Percentiles rank a stretch among this genome's conserved stretches.
These are phyloP conservation scores for Ophiodon elongatus DNA, from an alignment of 2,113 vertebrate genomes.

Conservation along the genomic window DNA sequence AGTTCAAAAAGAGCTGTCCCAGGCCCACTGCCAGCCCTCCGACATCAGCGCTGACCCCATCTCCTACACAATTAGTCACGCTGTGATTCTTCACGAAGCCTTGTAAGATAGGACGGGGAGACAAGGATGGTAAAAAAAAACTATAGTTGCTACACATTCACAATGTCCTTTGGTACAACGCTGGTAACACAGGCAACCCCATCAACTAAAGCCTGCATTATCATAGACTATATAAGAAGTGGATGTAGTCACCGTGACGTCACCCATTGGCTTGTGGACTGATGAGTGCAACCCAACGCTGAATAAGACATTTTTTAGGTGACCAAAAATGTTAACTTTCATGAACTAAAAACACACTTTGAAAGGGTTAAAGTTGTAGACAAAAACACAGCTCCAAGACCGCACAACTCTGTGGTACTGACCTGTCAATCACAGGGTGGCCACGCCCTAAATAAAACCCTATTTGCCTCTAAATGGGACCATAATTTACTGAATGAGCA, in stretches of 20 bases:
- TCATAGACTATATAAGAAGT: background rate
- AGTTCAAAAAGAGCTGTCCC: constrained; percentile 24
- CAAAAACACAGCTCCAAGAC: no score
- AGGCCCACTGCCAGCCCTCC: constrained; percentile 23
- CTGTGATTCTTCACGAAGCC: background rate
- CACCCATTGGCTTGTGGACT: background rate
- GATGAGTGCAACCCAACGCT: background rate
- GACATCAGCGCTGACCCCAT: constrained; percentile 5
- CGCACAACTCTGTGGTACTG: no score
- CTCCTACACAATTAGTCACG: background rate
- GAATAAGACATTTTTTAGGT: no score
- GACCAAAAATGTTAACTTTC: no score
- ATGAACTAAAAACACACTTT: background rate
- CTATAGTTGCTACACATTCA: background rate
- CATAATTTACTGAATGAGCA: no score
- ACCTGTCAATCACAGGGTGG: no score
- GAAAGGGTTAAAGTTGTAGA: background rate
- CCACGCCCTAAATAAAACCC: no score
- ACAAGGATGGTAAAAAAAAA: background rate
- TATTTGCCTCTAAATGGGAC: no score
- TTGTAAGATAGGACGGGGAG: background rate
- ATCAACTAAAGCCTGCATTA: background rate
- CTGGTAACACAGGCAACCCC: background rate
- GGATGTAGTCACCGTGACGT: background rate
- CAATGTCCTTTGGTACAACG: background rate